A percentile compares a stretch with the other conserved stretches of the same genome.
These are phyloP conservation scores for Porites rus DNA, from an alignment of 92 coral and sea anemone species.

Conservation along the genomic window DNA sequence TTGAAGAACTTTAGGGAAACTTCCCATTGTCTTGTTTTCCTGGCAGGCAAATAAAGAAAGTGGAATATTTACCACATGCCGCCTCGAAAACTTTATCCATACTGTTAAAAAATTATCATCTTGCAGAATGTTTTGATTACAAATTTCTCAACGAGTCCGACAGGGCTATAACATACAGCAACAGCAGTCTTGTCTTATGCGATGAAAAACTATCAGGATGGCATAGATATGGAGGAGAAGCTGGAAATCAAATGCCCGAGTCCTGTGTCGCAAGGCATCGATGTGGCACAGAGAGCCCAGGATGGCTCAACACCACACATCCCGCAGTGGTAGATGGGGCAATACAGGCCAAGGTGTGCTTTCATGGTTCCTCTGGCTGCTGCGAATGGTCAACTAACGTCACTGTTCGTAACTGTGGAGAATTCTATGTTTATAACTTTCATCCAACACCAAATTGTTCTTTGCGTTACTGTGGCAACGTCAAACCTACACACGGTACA, in stretches of 20 bases:
- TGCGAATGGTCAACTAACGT: neutral
- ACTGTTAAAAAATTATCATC: neutral
- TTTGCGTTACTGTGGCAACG: neutral
- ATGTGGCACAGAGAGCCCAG: neutral
- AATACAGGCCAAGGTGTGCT: neutral
- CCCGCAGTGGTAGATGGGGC: neutral
- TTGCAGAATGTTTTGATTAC: neutral
- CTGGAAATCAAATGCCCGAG: neutral
- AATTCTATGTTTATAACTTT: neutral
- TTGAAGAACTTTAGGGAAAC: too few relatives aligned
- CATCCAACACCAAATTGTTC: neutral
- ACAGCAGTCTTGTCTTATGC: neutral
- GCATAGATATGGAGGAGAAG: neutral
- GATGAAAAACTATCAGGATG: neutral
- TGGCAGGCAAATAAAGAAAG: too few relatives aligned
- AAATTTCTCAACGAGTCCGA: neutral
- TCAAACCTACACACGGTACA: neutral
- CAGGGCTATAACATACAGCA: neutral
- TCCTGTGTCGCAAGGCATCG: neutral
- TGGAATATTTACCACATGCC: too few relatives aligned
- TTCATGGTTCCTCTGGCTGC: neutral
- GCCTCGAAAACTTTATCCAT: too few relatives aligned
- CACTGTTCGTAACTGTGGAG: neutral
- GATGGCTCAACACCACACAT: neutral
- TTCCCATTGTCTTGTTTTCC: too few relatives aligned